These are phyloP conservation scores for Chymomyza caudatula DNA, from an alignment of 2,888 invertebrate genomes.

Conservation along the genomic window DNA sequence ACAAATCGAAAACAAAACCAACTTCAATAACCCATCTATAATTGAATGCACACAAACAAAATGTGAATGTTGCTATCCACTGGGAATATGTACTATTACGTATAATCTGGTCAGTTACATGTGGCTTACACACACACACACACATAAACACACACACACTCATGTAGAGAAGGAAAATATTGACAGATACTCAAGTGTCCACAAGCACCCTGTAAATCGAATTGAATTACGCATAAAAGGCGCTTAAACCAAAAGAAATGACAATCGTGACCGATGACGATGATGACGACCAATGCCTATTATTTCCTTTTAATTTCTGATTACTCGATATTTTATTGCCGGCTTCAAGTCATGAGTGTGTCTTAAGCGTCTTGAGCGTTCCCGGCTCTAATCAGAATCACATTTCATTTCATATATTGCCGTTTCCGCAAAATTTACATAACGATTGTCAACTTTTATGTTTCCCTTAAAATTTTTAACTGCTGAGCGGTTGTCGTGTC, in stretches of 20 bases:
- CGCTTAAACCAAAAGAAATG: slow-evolving; percentile 65
- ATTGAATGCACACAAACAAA: slow-evolving; percentile 65
- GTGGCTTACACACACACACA: slow-evolving; percentile 15
- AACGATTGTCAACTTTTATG: slow-evolving; percentile 47
- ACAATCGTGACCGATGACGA: slow-evolving; percentile 40
- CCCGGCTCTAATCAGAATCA: slow-evolving; percentile 50
- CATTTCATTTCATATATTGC: slow-evolving; percentile 53
- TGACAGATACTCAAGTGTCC: slow-evolving; percentile 70
- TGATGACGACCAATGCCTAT: slow-evolving; percentile 27
- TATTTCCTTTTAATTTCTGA: slow-evolving; percentile 66
- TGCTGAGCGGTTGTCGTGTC: slow-evolving; percentile 6
- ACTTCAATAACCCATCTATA: slow-evolving; percentile 62
- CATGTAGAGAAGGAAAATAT: slow-evolving; percentile 34
- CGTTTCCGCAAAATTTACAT: slow-evolving; percentile 65
- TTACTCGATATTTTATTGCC: slow-evolving; percentile 56
- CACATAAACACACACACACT: neutral
- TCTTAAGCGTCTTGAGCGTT: neutral
- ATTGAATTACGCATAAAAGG: slow-evolving; percentile 70
- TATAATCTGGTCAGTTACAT: slow-evolving; percentile 63
- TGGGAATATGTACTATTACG: slow-evolving; percentile 38
- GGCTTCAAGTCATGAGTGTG: neutral
- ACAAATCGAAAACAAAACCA: slow-evolving; percentile 67
- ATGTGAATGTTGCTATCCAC: slow-evolving; percentile 23
- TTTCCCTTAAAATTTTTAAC: slow-evolving; percentile 26
- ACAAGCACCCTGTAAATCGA: slow-evolving; percentile 68